Percentiles rank a stretch among this genome's conserved stretches.
These are phyloP conservation scores for Horisme vitalbata DNA, from an alignment of 2,888 invertebrate species.

Conservation along the genomic window DNA sequence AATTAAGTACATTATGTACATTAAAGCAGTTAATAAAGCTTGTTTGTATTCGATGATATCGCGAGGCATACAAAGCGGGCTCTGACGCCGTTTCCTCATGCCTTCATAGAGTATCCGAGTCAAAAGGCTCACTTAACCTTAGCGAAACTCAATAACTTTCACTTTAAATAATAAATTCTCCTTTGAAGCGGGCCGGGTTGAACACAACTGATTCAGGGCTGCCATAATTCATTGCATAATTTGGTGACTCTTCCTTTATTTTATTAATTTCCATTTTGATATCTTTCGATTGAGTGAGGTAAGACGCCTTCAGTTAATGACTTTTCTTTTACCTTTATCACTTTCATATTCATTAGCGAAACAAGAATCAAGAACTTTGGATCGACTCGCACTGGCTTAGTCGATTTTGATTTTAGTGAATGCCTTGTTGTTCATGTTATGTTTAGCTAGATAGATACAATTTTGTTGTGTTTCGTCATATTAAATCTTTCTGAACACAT, in stretches of 20 bases:
- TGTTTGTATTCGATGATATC: conserved; percentile 22
- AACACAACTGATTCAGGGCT: conserved; percentile 66
- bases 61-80: conserved; percentile 21
- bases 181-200: conserved; percentile 68
- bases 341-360: neutral
- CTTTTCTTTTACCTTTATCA: neutral
- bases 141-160: conserved; percentile 80
- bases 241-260: conserved; percentile 31
- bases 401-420: no score
- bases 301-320: conserved; percentile 9
- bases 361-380: no score
- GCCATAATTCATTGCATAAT: conserved; percentile 50
- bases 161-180: conserved; percentile 79
- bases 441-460: no score
- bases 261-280: conserved; percentile 23
- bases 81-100: conserved; percentile 25
- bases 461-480: no score
- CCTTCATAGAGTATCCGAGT: conserved; percentile 42
- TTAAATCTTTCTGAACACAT: no score
- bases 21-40: conserved; percentile 23
- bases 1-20: conserved; percentile 16
- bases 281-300: conserved; percentile 16
- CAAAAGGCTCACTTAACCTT: conserved; percentile 79
- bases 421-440: no score
- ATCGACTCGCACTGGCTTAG: no score